phyloP scores from a whole-genome alignment of 1,140 invertebrate species.

The Cyclargus thomasi region DNA sequence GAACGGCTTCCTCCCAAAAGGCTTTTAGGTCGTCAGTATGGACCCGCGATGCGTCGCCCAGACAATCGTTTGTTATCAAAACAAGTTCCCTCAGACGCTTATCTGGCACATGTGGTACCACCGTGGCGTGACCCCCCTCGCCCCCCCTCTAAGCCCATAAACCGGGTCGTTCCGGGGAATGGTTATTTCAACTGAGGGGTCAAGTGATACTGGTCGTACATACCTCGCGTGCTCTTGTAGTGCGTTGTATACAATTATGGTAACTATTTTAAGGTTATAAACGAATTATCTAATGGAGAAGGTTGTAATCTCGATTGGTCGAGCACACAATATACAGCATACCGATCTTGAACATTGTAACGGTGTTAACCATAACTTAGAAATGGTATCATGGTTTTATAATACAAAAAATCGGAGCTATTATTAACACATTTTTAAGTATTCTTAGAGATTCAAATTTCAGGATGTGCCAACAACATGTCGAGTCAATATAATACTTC shows the following conservation, averaged over 20 bases:
- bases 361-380: too few relatives aligned
- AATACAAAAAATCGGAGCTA: too few relatives aligned
- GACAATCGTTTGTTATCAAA: constrained; percentile 63
- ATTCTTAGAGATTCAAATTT: too few relatives aligned
- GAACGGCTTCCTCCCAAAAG: not conserved
- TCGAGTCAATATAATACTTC: too few relatives aligned
- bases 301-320: too few relatives aligned
- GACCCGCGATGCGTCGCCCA: constrained; percentile 23
- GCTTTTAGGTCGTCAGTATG: not conserved
- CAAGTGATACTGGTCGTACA: constrained; percentile 50
- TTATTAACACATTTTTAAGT: too few relatives aligned
- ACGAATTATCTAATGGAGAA: not conserved
- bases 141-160: constrained; percentile 45
- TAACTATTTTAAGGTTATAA: constrained; percentile 22
- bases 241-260: constrained; percentile 60
- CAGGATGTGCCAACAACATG: too few relatives aligned
- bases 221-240: constrained; percentile 57
- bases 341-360: too few relatives aligned
- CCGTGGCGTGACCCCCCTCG: constrained; percentile 40
- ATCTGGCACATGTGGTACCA: constrained; percentile 68
- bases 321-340: too few relatives aligned
- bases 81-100: constrained; percentile 64
- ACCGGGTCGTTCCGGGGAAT: constrained; percentile 52
- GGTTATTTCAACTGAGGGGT: constrained; percentile 36
- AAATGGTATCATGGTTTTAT: too few relatives aligned